Evolutionary conservation across 2,888 invertebrate species (phyloP).

Genomic region (Drosophila siamana): DNA sequence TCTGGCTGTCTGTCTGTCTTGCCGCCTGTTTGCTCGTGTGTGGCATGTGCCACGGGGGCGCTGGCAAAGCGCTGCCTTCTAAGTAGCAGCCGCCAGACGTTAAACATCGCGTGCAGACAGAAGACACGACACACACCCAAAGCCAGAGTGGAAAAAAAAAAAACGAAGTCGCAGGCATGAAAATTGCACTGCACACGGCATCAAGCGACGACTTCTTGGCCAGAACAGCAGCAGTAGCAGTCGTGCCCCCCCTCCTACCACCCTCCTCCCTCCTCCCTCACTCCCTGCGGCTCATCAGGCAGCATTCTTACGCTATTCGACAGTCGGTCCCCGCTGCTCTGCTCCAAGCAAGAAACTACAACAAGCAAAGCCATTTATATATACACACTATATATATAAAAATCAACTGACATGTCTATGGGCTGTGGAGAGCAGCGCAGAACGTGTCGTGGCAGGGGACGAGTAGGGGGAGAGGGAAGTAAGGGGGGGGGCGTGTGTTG

Average conservation of each 20-base stretch:
- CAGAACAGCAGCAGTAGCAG: not conserved
- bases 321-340: not conserved
- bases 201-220: constrained; percentile 42
- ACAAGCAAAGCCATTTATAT: constrained; percentile 49
- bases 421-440: constrained; percentile 22
- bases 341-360: constrained; percentile 53
- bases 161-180: constrained; percentile 52
- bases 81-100: constrained; percentile 71
- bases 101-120: constrained; percentile 77
- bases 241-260: not conserved
- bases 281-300: not conserved
- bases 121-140: constrained; percentile 16
- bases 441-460: not conserved
- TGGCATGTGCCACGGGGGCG: not conserved
- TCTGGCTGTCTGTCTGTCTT: constrained; percentile 6
- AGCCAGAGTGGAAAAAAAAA: not conserved
- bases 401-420: constrained; percentile 58
- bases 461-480: no score
- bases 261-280: not conserved
- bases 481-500: not conserved
- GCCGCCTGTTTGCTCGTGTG: constrained; percentile 6
- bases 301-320: not conserved
- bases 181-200: constrained; percentile 52
- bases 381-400: constrained; percentile 36
- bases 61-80: constrained; percentile 9